Evolutionary conservation across 2,888 invertebrate species (phyloP).

Genomic region (Perizoma affinitatum): DNA sequence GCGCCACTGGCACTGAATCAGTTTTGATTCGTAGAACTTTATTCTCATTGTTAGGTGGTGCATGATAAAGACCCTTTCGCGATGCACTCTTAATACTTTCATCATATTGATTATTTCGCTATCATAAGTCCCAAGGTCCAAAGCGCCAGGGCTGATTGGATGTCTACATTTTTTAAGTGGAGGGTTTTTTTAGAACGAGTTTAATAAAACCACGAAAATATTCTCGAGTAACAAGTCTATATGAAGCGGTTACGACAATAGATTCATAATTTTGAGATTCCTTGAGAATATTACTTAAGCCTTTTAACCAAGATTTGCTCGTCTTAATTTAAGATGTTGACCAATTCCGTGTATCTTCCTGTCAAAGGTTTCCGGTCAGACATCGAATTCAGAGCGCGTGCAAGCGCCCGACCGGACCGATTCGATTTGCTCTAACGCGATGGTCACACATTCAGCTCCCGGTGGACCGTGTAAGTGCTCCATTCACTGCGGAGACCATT

Average conservation of each 20-base stretch:
- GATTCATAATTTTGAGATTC: conserved; percentile 12
- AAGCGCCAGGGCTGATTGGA: too few species aligned
- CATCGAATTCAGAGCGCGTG: conserved; percentile 68
- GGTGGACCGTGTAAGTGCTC: conserved; percentile 80
- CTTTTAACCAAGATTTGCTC: conserved; percentile 39
- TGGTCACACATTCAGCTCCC: conserved; percentile 81
- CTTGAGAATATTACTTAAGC: conserved; percentile 28
- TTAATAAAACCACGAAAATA: too few species aligned
- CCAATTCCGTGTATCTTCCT: conserved; percentile 54
- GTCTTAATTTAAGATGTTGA: conserved; percentile 50
- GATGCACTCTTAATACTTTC: too few species aligned
- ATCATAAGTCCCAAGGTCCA: too few species aligned
- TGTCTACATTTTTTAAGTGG: too few species aligned
- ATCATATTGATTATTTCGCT: too few species aligned
- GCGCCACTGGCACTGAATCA: conserved; percentile 19
- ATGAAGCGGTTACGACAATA: neutral
- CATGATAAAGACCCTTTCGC: too few species aligned
- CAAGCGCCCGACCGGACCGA: conserved; percentile 68
- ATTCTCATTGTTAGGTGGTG: neutral
- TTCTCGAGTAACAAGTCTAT: too few species aligned
- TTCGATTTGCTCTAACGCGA: conserved; percentile 81
- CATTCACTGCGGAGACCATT: conserved; percentile 78
- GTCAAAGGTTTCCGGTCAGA: conserved; percentile 62
- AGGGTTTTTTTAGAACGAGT: too few species aligned
- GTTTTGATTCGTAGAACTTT: conserved; percentile 15